Percentiles rank a stretch among this genome's conserved stretches.
phyloP scores from a whole-genome alignment of 2,888 invertebrate genomes.

The Achlya flavicornis region DNA sequence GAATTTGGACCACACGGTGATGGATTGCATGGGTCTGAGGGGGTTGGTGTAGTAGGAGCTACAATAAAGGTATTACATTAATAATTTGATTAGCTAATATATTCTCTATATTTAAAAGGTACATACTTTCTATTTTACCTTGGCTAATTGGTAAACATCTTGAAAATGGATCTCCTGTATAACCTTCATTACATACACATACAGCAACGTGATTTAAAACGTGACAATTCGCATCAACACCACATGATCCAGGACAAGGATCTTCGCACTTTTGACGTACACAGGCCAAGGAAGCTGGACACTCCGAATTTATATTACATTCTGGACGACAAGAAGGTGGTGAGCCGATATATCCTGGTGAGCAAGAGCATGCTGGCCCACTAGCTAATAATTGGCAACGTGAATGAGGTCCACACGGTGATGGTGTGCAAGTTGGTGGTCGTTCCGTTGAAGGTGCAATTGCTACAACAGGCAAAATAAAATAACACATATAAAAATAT shows the following conservation, averaged over 20 bases:
- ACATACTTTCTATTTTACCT: conserved; percentile 47
- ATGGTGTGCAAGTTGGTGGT: conserved; percentile 90
- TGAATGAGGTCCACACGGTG: conserved; percentile 93
- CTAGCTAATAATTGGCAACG: conserved; percentile 89
- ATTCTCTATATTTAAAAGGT: conserved; percentile 2
- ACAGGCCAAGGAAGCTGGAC: conserved; percentile 89
- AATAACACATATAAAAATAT: neutral
- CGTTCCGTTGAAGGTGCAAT: conserved; percentile 81
- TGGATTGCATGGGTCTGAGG: conserved; percentile 86
- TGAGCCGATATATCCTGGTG: conserved; percentile 90
- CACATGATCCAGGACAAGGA: conserved; percentile 93
- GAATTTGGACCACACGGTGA: conserved; percentile 90
- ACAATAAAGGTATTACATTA: conserved; percentile 37
- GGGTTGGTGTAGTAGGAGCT: conserved; percentile 66
- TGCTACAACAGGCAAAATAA: conserved; percentile 44
- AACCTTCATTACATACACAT: conserved; percentile 89
- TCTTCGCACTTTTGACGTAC: conserved; percentile 91
- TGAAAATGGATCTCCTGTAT: conserved; percentile 92
- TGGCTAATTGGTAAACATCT: conserved; percentile 86
- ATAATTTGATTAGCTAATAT: conserved; percentile 4
- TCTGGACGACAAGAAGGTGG: conserved; percentile 92
- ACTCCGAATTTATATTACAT: conserved; percentile 91
- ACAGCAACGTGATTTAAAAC: conserved; percentile 92
- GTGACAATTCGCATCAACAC: conserved; percentile 90
- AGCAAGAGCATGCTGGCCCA: conserved; percentile 91